Percentiles rank a stretch among this genome's conserved stretches.
phyloP scores from a whole-genome alignment of 2,888 invertebrate species.

The Trachelus troglodyta region DNA sequence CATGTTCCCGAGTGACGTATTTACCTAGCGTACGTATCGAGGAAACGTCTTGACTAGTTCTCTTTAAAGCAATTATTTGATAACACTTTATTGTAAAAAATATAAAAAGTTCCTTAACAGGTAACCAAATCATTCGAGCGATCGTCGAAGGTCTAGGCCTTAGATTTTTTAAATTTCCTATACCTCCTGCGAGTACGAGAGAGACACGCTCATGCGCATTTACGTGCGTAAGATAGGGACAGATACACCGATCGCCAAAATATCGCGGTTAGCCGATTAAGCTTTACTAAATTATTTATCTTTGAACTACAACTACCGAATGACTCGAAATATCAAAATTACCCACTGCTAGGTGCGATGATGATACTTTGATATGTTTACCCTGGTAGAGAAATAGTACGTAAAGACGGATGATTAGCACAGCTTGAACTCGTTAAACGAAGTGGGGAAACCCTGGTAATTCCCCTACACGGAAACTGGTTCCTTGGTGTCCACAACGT shows the following conservation, averaged over 20 bases:
- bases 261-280: neutral
- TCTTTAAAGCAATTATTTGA: neutral
- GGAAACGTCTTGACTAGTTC: neutral
- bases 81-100: neutral
- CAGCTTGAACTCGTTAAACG: neutral
- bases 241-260: neutral
- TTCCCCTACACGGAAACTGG: neutral
- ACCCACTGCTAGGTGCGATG: neutral
- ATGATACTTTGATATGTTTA: no score
- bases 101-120: neutral
- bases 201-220: neutral
- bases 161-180: neutral
- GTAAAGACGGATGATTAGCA: neutral
- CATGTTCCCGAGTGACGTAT: neutral
- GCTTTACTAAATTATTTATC: neutral
- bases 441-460: neutral
- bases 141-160: neutral
- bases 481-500: neutral
- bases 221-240: neutral
- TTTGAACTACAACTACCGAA: neutral
- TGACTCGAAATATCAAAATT: neutral
- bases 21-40: neutral
- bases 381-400: neutral
- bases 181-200: neutral
- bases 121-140: neutral